Evolutionary conservation across 2,888 invertebrate genomes (phyloP), one percentile per base, ranked within the genome.

Genomic region (Eurois occulta): DNA sequence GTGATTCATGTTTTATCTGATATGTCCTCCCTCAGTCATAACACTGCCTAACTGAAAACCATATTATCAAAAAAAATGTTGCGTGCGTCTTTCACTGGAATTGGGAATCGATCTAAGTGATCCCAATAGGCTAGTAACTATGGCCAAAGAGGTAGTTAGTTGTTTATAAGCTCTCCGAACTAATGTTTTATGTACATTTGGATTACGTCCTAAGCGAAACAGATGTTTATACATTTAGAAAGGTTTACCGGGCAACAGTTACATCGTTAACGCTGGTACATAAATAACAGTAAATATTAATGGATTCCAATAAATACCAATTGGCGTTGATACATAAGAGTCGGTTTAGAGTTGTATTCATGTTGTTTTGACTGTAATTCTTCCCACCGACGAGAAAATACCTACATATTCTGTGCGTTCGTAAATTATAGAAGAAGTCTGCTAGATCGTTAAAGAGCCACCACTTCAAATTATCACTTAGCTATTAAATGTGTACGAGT

Each of bases 221-320:
- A 72, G 62, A 85, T 85, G 69, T 78, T 48, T 70, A 77, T 58
- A 69, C 78, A 81, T 75, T 75, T 84, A 85, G 84, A 84, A 84
- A 81, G 85, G 85, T 74, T 81, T 64, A 69, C 81, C 58, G 48
- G 73, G 65, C 60, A 74, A 74, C 72, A 48, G 71, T 66, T 62
- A 74, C 71, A 72, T 76, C 81, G 77, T 66, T 77, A 81, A 52
- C 24, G 60, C 35, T 35, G 58, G 48, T 68, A 43, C 48, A 55
- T 69, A 72, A 66, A 62, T 75, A 83, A 66, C 76, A 52, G 67
- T 77, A 64, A 76, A 77, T 73, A 73, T 71, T 35, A 35, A 84
- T 73, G 64, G 48, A 55, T 76, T 72, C 35, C 35, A 38, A 72
- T 80, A 65, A 75, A 82, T 38, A 84, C 32, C 16, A 32, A 69